Conservation (phyloP, 2,113 vertebrate species). For the Erythrocercus mccallii region DNA sequence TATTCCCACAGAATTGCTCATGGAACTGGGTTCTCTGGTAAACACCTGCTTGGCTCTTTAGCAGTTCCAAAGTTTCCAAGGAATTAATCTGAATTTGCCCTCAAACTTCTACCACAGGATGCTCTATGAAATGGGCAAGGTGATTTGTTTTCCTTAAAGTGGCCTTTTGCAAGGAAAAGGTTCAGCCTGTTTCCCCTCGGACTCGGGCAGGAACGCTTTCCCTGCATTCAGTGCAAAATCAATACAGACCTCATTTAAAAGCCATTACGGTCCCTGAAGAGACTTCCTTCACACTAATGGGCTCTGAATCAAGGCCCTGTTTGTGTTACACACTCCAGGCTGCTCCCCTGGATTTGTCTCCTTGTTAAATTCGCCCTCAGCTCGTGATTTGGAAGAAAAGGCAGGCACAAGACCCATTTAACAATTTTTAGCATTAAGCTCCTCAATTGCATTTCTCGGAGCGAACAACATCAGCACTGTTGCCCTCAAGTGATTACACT, state of each 20-base stretch:
- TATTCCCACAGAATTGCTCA: background rate
- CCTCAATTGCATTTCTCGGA: background rate
- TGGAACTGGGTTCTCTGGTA: background rate
- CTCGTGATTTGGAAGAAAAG: background rate
- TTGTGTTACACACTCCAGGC: background rate
- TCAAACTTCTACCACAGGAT: background rate
- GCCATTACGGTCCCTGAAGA: background rate
- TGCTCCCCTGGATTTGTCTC: background rate
- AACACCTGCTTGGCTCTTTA: background rate
- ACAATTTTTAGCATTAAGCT: conserved; percentile 3
- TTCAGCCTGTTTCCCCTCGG: background rate
- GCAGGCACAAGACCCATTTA: background rate
- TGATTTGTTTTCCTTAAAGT: background rate
- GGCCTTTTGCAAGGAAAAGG: background rate
- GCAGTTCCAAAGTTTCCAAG: background rate
- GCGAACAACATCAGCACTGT: background rate
- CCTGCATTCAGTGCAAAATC: conserved; percentile 3
- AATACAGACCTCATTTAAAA: conserved; percentile 33
- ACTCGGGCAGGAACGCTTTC: background rate
- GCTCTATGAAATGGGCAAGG: background rate
- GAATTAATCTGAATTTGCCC: background rate
- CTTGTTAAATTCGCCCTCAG: background rate
- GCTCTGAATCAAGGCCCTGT: background rate
- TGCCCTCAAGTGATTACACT: background rate
- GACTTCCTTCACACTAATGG: background rate